Conservation (phyloP, 2,888 invertebrate genomes). For the Synergus gifuensis region DNA sequence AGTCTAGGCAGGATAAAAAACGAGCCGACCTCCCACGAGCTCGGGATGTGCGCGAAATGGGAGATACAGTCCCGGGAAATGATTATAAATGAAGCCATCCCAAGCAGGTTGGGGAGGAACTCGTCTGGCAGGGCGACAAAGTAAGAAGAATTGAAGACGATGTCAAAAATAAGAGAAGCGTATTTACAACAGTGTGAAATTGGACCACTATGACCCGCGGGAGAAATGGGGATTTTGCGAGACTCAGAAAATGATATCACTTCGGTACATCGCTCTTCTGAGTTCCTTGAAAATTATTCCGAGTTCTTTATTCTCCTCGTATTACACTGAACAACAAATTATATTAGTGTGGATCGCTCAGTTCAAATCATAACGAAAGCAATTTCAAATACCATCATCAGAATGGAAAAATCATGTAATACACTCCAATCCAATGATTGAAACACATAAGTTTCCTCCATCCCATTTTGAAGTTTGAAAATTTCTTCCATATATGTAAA, state of each 20-base stretch:
- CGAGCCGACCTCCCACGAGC: slow-evolving; percentile 52
- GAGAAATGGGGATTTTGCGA: slow-evolving; percentile 67
- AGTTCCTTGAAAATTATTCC: slow-evolving; percentile 25
- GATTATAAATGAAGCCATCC: slow-evolving; percentile 76
- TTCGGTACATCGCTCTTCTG: slow-evolving; percentile 49
- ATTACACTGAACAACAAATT: slow-evolving; percentile 12
- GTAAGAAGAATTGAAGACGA: slow-evolving; percentile 76
- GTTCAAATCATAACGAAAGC: slow-evolving; percentile 11
- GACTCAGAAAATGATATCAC: slow-evolving; percentile 70
- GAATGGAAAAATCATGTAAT: not conserved
- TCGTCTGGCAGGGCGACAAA: slow-evolving; percentile 71
- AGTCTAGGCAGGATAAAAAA: slow-evolving; percentile 58
- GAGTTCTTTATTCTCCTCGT: slow-evolving; percentile 14
- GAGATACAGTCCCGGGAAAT: slow-evolving; percentile 72
- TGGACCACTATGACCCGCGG: slow-evolving; percentile 70
- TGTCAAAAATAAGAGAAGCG: slow-evolving; percentile 75
- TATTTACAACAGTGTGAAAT: slow-evolving; percentile 76
- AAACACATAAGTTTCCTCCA: not conserved
- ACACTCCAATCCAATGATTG: not conserved
- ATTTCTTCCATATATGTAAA: no score
- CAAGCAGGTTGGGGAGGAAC: slow-evolving; percentile 60
- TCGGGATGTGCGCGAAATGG: slow-evolving; percentile 59
- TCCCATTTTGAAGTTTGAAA: no score
- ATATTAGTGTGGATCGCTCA: not conserved
- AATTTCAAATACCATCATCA: slow-evolving; percentile 2